Conservation (phyloP, 2,888 invertebrate species). For the Tribolium freemani region DNA sequence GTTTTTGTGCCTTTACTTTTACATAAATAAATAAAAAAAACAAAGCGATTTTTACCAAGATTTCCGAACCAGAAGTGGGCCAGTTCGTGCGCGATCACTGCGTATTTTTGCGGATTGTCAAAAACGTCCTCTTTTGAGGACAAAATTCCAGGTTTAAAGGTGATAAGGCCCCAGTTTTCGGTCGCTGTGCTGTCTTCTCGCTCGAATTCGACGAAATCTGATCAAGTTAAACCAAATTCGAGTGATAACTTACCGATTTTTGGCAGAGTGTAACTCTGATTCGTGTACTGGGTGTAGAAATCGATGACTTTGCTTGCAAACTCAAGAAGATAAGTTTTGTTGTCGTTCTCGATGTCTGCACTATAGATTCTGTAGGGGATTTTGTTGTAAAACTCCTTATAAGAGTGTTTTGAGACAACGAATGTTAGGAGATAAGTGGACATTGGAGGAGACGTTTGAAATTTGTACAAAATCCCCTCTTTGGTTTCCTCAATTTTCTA, state of each 20-base stretch:
- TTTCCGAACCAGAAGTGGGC: slow-evolving; percentile 61
- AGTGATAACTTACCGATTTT: slow-evolving; percentile 56
- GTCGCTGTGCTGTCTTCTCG: slow-evolving; percentile 52
- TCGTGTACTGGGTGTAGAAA: slow-evolving; percentile 55
- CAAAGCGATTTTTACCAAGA: slow-evolving; percentile 49
- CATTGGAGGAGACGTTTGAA: slow-evolving; percentile 54
- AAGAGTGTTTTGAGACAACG: slow-evolving; percentile 52
- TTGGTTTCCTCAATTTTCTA: not conserved
- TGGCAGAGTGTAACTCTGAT: slow-evolving; percentile 52
- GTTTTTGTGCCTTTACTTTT: too few relatives aligned
- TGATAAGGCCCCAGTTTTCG: slow-evolving; percentile 59
- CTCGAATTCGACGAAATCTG: slow-evolving; percentile 58
- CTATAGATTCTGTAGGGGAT: slow-evolving; percentile 1
- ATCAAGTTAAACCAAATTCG: slow-evolving; percentile 16
- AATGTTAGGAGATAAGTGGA: slow-evolving; percentile 56
- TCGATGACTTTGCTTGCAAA: slow-evolving; percentile 46
- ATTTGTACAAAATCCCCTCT: slow-evolving; percentile 51
- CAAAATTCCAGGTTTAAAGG: slow-evolving; percentile 52
- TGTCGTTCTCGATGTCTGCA: not conserved
- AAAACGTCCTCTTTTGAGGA: slow-evolving; percentile 34
- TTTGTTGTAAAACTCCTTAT: slow-evolving; percentile 4
- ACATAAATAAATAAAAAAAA: too few relatives aligned
- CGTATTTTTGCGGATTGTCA: slow-evolving; percentile 43
- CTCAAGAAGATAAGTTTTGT: slow-evolving; percentile 27
- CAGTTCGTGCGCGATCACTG: slow-evolving; percentile 55